Conservation (phyloP, 2,797 vertebrate genomes). For the Semotilus atromaculatus region DNA sequence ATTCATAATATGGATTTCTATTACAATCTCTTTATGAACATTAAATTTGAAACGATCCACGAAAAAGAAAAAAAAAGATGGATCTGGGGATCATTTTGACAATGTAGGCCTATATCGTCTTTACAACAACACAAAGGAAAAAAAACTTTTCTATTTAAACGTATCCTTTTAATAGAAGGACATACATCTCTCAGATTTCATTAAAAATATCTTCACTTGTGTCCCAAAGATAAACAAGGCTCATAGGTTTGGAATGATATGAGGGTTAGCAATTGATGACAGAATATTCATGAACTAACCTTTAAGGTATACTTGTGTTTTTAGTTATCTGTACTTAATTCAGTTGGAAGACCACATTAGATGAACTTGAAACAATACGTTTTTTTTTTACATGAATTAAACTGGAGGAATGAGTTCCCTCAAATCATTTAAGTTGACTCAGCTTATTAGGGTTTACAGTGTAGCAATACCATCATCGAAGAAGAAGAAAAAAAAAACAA, state of each 20-base stretch:
- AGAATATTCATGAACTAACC: neutral
- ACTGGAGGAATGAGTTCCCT: neutral
- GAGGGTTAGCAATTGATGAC: neutral
- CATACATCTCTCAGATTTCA: neutral
- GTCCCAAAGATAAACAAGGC: neutral
- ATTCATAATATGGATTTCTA: too few species aligned
- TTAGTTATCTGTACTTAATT: neutral
- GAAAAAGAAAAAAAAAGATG: neutral
- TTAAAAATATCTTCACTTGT: neutral
- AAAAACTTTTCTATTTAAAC: neutral
- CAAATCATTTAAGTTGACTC: neutral
- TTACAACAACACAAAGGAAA: neutral
- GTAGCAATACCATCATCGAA: neutral
- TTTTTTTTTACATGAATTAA: neutral
- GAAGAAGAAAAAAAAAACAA: too few species aligned
- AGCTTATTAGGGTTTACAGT: neutral
- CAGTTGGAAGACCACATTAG: neutral
- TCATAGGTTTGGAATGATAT: neutral
- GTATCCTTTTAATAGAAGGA: neutral
- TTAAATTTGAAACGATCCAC: too few species aligned
- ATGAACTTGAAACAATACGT: neutral
- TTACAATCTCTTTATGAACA: too few species aligned
- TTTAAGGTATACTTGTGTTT: neutral
- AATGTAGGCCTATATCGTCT: neutral
- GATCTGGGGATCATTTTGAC: neutral